Percentiles rank a stretch among this genome's conserved stretches.
phyloP scores from a whole-genome alignment of 2,797 vertebrate genomes.

The Brotula barbata region DNA sequence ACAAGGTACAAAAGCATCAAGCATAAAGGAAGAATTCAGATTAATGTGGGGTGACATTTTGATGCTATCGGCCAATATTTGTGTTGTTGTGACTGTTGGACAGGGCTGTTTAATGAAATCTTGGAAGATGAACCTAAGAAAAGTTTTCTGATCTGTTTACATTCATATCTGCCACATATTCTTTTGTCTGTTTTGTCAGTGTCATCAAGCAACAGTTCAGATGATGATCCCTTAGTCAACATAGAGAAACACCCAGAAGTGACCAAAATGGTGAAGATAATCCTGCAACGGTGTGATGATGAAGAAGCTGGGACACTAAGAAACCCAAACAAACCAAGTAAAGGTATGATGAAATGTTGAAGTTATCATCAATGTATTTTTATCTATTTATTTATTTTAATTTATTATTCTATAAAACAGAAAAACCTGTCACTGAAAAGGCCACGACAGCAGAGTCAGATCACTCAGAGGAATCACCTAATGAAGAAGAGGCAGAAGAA shows the following conservation, averaged over 20 bases:
- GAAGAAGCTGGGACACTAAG: conserved; percentile 7
- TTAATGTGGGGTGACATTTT: no score
- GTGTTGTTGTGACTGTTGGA: background rate
- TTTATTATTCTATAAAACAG: conserved; percentile 26
- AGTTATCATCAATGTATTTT: background rate
- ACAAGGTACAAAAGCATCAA: conserved; percentile 31
- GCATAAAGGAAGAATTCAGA: background rate
- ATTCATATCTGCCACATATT: background rate
- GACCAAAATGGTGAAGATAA: conserved; percentile 63
- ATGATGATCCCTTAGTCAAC: conserved; percentile 42
- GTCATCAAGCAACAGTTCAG: conserved; percentile 36
- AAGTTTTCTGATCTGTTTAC: no score
- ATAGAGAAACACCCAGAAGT: conserved; percentile 51
- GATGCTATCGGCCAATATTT: background rate
- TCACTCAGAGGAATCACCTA: conserved; percentile 30
- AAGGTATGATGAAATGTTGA: conserved; percentile 26
- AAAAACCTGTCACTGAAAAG: conserved; percentile 11
- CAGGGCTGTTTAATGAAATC: conserved; percentile 50
- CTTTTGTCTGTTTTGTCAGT: conserved; percentile 16
- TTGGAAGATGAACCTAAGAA: conserved; percentile 55
- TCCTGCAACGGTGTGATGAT: conserved; percentile 63
- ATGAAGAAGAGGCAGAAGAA: conserved; percentile 30
- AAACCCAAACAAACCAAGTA: conserved; percentile 1
- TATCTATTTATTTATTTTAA: conserved; percentile 3
- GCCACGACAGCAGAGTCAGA: background rate